These are phyloP conservation scores for Anseranas semipalmata DNA, from an alignment of 2,113 vertebrate genomes.

Conservation along the genomic window DNA sequence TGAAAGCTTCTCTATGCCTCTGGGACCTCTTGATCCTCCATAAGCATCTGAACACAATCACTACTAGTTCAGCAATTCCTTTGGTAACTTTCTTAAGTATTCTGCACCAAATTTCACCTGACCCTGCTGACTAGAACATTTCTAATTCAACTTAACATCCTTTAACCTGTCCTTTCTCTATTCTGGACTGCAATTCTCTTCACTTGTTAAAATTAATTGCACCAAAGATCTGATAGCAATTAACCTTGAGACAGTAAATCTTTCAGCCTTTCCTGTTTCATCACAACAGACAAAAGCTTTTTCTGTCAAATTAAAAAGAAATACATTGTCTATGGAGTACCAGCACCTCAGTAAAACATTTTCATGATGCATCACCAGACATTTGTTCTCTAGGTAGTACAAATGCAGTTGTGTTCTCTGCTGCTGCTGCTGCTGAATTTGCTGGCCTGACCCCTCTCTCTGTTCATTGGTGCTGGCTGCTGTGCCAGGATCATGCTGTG, in stretches of 20 bases:
- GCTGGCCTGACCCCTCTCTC: neutral
- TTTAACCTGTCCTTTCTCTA: neutral
- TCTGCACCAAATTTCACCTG: neutral
- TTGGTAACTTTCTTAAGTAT: neutral
- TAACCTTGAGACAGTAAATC: slow-evolving; percentile 39
- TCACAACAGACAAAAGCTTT: slow-evolving; percentile 11
- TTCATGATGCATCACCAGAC: neutral
- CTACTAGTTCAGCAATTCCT: neutral
- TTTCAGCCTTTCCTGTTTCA: slow-evolving; percentile 17
- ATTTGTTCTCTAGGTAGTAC: neutral
- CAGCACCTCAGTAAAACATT: neutral
- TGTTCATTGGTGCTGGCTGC: neutral
- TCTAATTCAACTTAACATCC: slow-evolving; percentile 13
- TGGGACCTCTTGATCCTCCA: neutral
- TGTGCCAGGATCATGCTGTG: neutral
- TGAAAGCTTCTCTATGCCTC: neutral
- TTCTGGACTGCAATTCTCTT: neutral
- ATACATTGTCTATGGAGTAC: neutral
- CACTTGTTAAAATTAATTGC: slow-evolving; percentile 40
- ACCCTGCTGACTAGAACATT: slow-evolving; percentile 28
- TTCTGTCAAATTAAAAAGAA: slow-evolving; percentile 20
- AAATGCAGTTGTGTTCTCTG: neutral
- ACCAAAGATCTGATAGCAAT: slow-evolving; percentile 28
- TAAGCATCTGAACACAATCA: neutral
- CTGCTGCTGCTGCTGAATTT: neutral